phyloP scores from a whole-genome alignment of 2,888 invertebrate species.

The Andricus curvator region DNA sequence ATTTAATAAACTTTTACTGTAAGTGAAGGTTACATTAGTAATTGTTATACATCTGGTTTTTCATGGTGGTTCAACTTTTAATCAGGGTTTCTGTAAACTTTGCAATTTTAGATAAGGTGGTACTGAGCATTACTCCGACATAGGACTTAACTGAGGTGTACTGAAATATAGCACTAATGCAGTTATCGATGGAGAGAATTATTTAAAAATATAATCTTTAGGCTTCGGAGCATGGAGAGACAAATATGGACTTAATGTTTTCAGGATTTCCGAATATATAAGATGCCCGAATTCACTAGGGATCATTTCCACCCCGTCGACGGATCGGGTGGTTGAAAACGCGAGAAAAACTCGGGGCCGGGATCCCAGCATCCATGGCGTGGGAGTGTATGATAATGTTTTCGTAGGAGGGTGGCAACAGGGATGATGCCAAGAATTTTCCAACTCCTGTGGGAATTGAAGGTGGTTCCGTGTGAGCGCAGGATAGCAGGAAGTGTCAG shows the following conservation, averaged over 20 bases:
- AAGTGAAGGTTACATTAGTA: too few relatives aligned
- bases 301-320: slow-evolving; percentile 15
- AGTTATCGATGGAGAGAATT: too few relatives aligned
- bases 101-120: too few relatives aligned
- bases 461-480: slow-evolving; percentile 48
- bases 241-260: background rate
- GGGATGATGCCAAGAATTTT: slow-evolving; percentile 54
- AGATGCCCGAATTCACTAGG: background rate
- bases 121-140: too few relatives aligned
- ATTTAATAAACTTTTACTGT: too few relatives aligned
- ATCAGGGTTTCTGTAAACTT: too few relatives aligned
- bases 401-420: slow-evolving; percentile 48
- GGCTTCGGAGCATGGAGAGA: background rate
- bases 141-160: too few relatives aligned
- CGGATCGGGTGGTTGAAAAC: slow-evolving; percentile 20
- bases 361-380: slow-evolving; percentile 46
- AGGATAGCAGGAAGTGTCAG: slow-evolving; percentile 68
- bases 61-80: too few relatives aligned
- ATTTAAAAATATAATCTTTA: too few relatives aligned
- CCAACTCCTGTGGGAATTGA: slow-evolving; percentile 66
- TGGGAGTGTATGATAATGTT: slow-evolving; percentile 65
- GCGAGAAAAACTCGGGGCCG: slow-evolving; percentile 26
- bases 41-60: too few relatives aligned
- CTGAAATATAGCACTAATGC: too few relatives aligned
- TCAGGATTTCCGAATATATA: slow-evolving; percentile 19